Percentiles rank a stretch among this genome's conserved stretches.
Evolutionary conservation across 2,888 invertebrate species (phyloP).

Genomic region (Seira ritae): DNA sequence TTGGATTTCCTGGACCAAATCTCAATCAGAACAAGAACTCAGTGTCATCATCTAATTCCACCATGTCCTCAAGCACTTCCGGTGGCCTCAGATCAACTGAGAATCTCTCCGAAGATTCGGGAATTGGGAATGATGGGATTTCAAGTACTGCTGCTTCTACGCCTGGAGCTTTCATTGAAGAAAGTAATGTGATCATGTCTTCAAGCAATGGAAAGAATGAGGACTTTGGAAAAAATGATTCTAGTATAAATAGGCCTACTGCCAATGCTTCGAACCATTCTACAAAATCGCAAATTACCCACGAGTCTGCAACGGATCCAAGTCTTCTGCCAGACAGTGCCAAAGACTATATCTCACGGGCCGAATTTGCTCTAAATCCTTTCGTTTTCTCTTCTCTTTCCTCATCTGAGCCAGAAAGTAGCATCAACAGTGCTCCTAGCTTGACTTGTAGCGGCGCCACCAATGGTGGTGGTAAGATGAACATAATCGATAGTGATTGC

Average conservation of each 20-base stretch:
- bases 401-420: conserved; percentile 64
- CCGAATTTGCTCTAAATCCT: conserved; percentile 73
- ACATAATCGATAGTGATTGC: conserved; percentile 4
- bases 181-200: conserved; percentile 52
- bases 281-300: conserved; percentile 4
- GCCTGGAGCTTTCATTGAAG: conserved; percentile 61
- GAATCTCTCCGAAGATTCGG: conserved; percentile 72
- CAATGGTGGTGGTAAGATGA: neutral
- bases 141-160: conserved; percentile 61
- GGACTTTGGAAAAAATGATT: conserved; percentile 50
- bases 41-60: conserved; percentile 51
- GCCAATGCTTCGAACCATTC: neutral
- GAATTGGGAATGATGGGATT: conserved; percentile 69
- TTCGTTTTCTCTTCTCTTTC: conserved; percentile 72
- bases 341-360: conserved; percentile 69
- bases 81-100: conserved; percentile 70
- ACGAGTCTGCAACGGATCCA: conserved; percentile 21
- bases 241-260: conserved; percentile 6
- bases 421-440: conserved; percentile 65
- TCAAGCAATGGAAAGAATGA: conserved; percentile 46
- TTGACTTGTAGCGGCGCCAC: conserved; percentile 34
- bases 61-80: conserved; percentile 54
- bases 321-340: conserved; percentile 57
- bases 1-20: conserved; percentile 51
- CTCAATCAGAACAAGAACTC: conserved; percentile 66